Base-by-base conservation (phyloP, 2,888 invertebrate species). In the Hyalella azteca region DNA sequence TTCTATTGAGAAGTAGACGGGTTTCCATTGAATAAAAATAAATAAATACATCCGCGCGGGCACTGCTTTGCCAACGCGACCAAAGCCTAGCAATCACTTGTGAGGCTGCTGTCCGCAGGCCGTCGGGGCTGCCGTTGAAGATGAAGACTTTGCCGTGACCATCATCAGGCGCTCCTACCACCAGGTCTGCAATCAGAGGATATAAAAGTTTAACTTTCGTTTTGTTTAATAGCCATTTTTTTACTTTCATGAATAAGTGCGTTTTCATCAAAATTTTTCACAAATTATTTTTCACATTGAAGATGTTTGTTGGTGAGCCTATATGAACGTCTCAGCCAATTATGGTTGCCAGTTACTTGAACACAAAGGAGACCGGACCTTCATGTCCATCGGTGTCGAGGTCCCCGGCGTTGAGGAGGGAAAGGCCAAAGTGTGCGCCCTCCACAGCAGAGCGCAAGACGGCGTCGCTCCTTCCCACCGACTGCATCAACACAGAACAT, bases 141-240 rank as follows among this genome's bases (percentile, higher is more conserved):
- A 75, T 75, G 75, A 75, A 75, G 22, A 75, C 75, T 26, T 75
- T 75, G 36, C 75, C 75, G 45, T 45, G 41, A 15, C 29, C 75
- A 45, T 45, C 41, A 39, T 75, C 75, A 4, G 75, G 75, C 9
- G 75, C 75, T 13, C 39, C 45, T 3, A 41, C 75, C 40, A 19
- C 75, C 13, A 75, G 29, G 29, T 75, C 75, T 75, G 36, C 26
- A 32, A 22, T 54, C 26, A 13, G 9, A 2, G 19, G 9, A 22
- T 54, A 29, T 29, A 22, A 11, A 3, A 5, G 54, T 54, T 0
- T 5, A 26, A 26, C 3, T 13, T 26, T 54, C 22, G 54, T 22
- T 5, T 29, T 7, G 54, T 5, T 29, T 26, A 19, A 22, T 15
- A 9, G 54, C 7, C 54, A 1, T 13, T 45, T 45, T 45, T 45